Evolutionary conservation across 2,888 invertebrate species (phyloP).

Genomic region (Gymnocheta viridis): DNA sequence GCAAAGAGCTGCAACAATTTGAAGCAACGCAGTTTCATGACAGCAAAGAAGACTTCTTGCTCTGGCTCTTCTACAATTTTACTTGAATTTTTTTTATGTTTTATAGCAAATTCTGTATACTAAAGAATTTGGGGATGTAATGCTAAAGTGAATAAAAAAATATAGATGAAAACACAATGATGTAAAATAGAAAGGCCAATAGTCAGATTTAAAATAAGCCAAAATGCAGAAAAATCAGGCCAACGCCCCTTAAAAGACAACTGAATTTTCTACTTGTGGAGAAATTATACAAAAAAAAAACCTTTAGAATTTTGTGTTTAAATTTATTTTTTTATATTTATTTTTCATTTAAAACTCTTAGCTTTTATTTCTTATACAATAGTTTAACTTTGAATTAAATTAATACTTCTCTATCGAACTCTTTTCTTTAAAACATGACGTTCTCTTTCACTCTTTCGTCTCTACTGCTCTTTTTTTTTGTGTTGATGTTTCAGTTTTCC

Average conservation of each 20-base stretch:
- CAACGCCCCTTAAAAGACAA: constrained; percentile 41
- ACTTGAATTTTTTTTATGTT: neutral
- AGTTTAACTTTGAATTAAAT: constrained; percentile 51
- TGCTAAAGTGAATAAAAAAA: constrained; percentile 37
- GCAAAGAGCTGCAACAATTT: constrained; percentile 4
- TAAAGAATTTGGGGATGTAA: constrained; percentile 53
- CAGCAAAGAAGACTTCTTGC: constrained; percentile 12
- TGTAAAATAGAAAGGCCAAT: constrained; percentile 67
- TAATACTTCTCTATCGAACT: constrained; percentile 51
- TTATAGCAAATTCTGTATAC: constrained; percentile 52
- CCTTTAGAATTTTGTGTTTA: neutral
- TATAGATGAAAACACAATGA: constrained; percentile 47
- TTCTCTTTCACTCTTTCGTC: neutral
- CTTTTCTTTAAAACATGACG: constrained; percentile 27
- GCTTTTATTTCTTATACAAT: neutral
- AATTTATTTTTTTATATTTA: too few relatives aligned
- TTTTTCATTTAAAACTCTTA: neutral
- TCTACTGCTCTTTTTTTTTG: neutral
- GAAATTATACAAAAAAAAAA: neutral
- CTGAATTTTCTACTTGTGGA: neutral
- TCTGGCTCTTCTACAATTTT: neutral
- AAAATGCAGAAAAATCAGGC: neutral
- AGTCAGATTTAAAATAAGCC: constrained; percentile 9
- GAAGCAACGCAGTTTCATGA: constrained; percentile 35
- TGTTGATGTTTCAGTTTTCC: constrained; percentile 45